Conservation (phyloP, 2,113 vertebrate genomes). For the Rhodinocichla rosea region DNA sequence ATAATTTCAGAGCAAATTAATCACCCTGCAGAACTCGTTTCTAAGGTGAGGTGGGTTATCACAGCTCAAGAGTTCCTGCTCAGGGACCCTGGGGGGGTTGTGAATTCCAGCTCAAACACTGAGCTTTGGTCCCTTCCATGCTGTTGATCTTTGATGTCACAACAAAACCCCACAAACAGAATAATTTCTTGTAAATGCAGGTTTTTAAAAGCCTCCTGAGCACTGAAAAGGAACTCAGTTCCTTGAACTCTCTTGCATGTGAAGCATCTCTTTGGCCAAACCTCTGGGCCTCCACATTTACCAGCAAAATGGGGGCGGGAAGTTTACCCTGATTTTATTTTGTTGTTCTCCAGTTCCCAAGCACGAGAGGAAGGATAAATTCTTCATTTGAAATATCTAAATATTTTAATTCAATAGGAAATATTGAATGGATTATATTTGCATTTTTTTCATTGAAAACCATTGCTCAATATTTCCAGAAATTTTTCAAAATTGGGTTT, state of each 20-base stretch:
- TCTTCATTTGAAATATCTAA: neutral
- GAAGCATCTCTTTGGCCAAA: neutral
- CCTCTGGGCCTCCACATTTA: neutral
- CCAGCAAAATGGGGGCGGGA: neutral
- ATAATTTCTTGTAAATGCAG: neutral
- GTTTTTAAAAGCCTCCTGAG: neutral
- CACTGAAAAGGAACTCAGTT: rapidly evolving
- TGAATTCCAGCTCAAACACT: neutral
- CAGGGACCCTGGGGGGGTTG: neutral
- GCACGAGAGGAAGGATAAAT: neutral
- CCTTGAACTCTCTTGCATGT: neutral
- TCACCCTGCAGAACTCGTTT: neutral
- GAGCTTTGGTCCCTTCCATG: neutral
- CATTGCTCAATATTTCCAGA: neutral
- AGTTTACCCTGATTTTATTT: neutral
- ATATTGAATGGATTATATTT: neutral
- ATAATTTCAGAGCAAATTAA: neutral
- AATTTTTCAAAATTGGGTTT: rapidly evolving
- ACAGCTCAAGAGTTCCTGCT: neutral
- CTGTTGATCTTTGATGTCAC: neutral
- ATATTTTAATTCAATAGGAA: neutral
- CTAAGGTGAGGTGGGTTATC: neutral
- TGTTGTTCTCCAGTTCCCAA: neutral
- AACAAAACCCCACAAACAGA: neutral
- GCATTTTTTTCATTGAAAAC: neutral